Evolutionary conservation across 2,113 vertebrate species (phyloP), one percentile per base, ranked within the genome.

Genomic region (Solea senegalensis): DNA sequence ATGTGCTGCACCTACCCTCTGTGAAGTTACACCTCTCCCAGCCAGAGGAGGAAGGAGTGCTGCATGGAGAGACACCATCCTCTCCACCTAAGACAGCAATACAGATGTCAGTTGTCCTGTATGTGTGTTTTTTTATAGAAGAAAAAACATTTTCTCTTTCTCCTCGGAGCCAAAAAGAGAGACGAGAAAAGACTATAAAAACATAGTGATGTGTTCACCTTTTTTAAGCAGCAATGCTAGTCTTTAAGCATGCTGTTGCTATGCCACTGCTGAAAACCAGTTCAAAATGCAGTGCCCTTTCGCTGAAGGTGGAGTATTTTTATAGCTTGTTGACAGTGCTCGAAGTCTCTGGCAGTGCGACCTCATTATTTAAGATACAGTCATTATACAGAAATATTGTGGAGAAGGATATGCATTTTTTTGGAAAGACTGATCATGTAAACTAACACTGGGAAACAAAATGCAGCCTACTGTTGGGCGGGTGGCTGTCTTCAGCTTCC

Each of bases 21-120:
- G 92, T 86, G 34, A 92, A 92, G 72, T 59, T 89, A 34, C 89
- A 90, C 73, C 63, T 90, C 60, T 96, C 94, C 68, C 85, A 91
- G 62, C 90, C 48, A 0, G 91, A 87, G 1, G 89, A 92, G 6
- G 79, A 84, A 0, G 87, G 81, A 5, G 93, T 93, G 28, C 85
- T 93, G 81, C 92, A 92, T 0, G 94, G 89, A 0, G 83, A 92
- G 0, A 61, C 64, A 2, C 46, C 91, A 2, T 96, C 95, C 1
- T 95, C 93, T 8, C 70, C 81, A 80, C 39, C 95, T 95, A 34
- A 63, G 26, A 82, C 27, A 34, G 13, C 53, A 28, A 12, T 2
- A 13, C 9, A 48, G 45, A 48, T 48, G 45, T 48, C 14, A 11
- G 11, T 13, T 14, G 14, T 11, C 45, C 5, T 14, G 14, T 14